Evolutionary conservation across 2,797 vertebrate genomes (phyloP).

Genomic region (Karalla daura): DNA sequence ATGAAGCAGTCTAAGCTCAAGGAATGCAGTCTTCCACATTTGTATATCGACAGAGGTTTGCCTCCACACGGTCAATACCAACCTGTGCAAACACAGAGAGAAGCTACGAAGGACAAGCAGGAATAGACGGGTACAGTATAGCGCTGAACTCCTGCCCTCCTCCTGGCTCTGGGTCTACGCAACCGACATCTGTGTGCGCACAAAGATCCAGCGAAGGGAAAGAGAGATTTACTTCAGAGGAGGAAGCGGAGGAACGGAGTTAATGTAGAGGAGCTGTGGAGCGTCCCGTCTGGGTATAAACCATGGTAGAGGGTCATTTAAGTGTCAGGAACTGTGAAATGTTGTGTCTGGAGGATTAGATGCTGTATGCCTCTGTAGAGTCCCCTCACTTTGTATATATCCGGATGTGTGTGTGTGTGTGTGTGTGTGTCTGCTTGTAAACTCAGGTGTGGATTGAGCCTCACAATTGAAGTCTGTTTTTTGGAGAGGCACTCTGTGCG

Average conservation of each 20-base stretch:
- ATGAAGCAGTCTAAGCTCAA: conserved; percentile 18
- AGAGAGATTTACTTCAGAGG: background rate
- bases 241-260: conserved; percentile 1
- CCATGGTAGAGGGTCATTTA: background rate
- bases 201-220: background rate
- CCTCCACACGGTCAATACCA: conserved; percentile 15
- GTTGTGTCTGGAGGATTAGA: conserved; percentile 4
- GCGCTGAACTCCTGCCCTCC: conserved; percentile 1
- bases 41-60: conserved; percentile 28
- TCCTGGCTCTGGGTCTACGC: background rate
- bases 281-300: background rate
- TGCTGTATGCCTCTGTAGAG: conserved; percentile 2
- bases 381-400: conserved; percentile 10
- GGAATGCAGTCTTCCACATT: conserved; percentile 18
- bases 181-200: conserved; percentile 7
- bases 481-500: conserved; percentile 54
- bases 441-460: conserved; percentile 49
- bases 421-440: conserved; percentile 15
- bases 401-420: conserved; percentile 3
- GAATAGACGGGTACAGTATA: background rate
- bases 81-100: background rate
- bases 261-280: background rate
- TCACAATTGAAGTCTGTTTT: conserved; percentile 59
- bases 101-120: conserved; percentile 6
- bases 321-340: conserved; percentile 17